Evolutionary conservation across 2,797 vertebrate genomes (phyloP).

Genomic region (Syngnathus rostellatus): DNA sequence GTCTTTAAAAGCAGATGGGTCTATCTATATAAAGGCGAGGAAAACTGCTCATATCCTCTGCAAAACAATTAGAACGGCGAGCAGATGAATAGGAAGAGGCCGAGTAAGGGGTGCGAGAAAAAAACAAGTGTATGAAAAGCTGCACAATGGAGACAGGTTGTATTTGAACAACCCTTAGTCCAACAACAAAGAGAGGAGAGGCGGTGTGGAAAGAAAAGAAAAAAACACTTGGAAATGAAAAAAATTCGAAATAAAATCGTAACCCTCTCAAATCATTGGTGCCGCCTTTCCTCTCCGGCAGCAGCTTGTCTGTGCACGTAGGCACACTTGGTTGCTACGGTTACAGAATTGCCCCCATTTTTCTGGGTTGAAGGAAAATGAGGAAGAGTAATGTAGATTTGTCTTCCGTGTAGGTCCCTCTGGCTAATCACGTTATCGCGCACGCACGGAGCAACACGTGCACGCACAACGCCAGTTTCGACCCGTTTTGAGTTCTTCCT

Average conservation of each 20-base stretch:
- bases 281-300: conserved; percentile 43
- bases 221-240: conserved; percentile 3
- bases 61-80: conserved; percentile 51
- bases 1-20: conserved; percentile 34
- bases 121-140: conserved; percentile 45
- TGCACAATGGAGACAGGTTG: conserved; percentile 66
- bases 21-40: conserved; percentile 44
- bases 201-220: not conserved
- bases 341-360: conserved; percentile 68
- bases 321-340: conserved; percentile 65
- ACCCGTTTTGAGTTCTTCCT: conserved; percentile 10
- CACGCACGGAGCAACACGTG: not conserved
- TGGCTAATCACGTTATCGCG: conserved; percentile 55
- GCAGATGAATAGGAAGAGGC: conserved; percentile 47
- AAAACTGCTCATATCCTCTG: conserved; percentile 55
- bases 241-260: conserved; percentile 11
- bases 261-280: conserved; percentile 14
- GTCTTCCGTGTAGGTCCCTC: conserved; percentile 46
- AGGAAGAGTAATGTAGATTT: conserved; percentile 59
- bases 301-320: conserved; percentile 49
- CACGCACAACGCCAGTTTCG: conserved; percentile 20
- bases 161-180: conserved; percentile 57
- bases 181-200: conserved; percentile 23
- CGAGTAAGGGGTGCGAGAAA: conserved; percentile 32
- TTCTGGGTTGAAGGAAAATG: conserved; percentile 59